Base-by-base conservation (phyloP, 2,888 invertebrate species). In the Endotricha flammealis region DNA sequence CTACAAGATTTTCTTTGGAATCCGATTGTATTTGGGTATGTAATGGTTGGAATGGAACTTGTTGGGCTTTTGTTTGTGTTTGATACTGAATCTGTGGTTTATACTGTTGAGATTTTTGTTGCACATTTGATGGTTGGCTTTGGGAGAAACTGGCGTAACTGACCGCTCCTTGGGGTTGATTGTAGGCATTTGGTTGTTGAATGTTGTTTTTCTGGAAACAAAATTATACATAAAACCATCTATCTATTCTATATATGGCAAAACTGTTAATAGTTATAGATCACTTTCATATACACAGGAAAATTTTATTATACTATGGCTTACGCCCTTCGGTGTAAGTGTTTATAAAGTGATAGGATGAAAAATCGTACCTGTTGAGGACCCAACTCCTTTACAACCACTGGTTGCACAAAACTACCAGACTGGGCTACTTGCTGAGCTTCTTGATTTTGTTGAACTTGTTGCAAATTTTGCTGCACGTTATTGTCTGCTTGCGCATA, bases 111-210 rank as follows among this genome's bases (percentile, higher is more conserved):
- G 8, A 14, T 24, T 16, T 24, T 10, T 23, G 29, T 30, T 40
- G 20, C n/a, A 6, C 20, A 7, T 20, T 20, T 6, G 20, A 14
- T 2, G 63, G 59, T 11, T 69, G 58, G 22, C 65, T 65, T 33
- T 68, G 69, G 1, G 73, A 65, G 42, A 74, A 79, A 30, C 68
- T 77, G 1, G 80, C 66, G 47, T 71, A 83, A 53, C 80, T 83
- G 1, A 74, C 50, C 1, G 81, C 75, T 11, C 71, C 35, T 35
- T 35, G 35, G 3, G 34, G 29, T 8, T 35, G 35, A 7, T 9
- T 29, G 23, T 22, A 23, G 12, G 20, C 13, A 11, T 7, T 2
- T 28, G 12, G 28, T 7, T 29, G 6, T 22, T 29, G 29, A 9
- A 29, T 9, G 10, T 12, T 22, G 11, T 28, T 22, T 29, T 35